Conservation (phyloP, 2,113 vertebrate species). For the Cochlearius cochlearius region DNA sequence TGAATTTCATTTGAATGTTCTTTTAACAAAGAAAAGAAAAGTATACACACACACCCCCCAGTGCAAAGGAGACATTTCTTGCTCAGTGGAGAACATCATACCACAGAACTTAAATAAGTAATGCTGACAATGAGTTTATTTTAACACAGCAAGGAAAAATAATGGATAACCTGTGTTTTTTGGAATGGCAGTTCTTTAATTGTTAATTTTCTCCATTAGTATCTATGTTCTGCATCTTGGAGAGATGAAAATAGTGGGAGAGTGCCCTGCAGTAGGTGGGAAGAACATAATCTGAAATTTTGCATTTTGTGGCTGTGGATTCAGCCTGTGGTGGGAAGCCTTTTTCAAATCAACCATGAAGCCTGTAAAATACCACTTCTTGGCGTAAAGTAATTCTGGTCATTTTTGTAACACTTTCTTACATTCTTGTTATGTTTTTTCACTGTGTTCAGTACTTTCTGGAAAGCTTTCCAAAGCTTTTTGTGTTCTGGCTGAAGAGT, state of each 20-base stretch:
- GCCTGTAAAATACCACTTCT: not conserved
- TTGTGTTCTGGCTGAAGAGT: not conserved
- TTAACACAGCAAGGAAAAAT: not conserved
- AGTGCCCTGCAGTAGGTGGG: not conserved
- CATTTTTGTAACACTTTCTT: not conserved
- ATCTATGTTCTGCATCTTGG: not conserved
- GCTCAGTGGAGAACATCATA: not conserved
- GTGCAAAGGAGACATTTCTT: not conserved
- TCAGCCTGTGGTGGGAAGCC: not conserved
- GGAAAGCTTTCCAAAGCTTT: not conserved
- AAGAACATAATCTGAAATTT: not conserved
- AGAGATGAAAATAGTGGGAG: not conserved
- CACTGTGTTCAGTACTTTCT: not conserved
- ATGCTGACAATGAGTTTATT: not conserved
- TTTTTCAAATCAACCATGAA: not conserved
- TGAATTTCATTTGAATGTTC: not conserved
- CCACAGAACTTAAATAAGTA: not conserved
- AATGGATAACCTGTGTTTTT: not conserved
- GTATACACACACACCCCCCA: accelerated
- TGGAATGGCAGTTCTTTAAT: not conserved
- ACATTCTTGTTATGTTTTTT: not conserved
- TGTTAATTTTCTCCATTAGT: not conserved
- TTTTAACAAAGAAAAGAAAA: not conserved
- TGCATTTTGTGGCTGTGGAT: not conserved
- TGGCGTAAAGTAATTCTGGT: not conserved